These are phyloP conservation scores for Myotis daubentonii DNA, from an alignment of 2,797 vertebrate genomes.

Conservation along the genomic window DNA sequence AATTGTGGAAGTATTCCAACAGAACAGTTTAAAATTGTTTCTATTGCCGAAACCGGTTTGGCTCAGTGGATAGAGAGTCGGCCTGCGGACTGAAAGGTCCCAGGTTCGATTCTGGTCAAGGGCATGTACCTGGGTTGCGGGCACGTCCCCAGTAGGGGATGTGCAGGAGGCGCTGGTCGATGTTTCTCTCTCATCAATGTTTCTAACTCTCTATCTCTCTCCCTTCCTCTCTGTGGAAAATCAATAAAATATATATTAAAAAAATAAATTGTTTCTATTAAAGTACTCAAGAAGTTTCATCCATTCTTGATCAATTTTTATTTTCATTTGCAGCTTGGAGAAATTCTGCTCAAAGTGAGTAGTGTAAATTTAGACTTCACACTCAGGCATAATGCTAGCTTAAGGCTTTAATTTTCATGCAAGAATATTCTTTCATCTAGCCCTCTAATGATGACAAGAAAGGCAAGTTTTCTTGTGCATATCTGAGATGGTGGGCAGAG, in stretches of 20 bases:
- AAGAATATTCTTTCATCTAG: slow-evolving; percentile 21
- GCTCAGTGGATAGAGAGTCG: no score
- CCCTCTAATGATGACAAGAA: slow-evolving; percentile 33
- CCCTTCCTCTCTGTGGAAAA: no score
- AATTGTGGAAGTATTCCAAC: not conserved
- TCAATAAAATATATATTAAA: no score
- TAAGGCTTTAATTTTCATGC: not conserved
- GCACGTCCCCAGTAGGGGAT: no score
- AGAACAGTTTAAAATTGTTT: slow-evolving; percentile 51
- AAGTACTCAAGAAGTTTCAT: not conserved
- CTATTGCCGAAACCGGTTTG: no score
- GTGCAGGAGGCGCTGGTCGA: no score
- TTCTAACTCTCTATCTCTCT: no score
- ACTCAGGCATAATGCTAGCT: not conserved
- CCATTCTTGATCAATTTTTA: slow-evolving; percentile 36
- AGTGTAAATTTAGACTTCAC: slow-evolving; percentile 24
- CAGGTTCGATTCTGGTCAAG: no score
- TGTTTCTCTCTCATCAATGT: no score
- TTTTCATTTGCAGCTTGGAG: slow-evolving; percentile 37
- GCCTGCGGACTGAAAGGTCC: no score
- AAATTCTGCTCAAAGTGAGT: slow-evolving; percentile 15
- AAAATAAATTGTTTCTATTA: slow-evolving; percentile 44
- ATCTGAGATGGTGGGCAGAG: not conserved
- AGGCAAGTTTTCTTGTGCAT: not conserved
- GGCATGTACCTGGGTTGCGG: no score